Base-by-base conservation (phyloP, 2,113 vertebrate genomes). In the Pteruthius melanotis region DNA sequence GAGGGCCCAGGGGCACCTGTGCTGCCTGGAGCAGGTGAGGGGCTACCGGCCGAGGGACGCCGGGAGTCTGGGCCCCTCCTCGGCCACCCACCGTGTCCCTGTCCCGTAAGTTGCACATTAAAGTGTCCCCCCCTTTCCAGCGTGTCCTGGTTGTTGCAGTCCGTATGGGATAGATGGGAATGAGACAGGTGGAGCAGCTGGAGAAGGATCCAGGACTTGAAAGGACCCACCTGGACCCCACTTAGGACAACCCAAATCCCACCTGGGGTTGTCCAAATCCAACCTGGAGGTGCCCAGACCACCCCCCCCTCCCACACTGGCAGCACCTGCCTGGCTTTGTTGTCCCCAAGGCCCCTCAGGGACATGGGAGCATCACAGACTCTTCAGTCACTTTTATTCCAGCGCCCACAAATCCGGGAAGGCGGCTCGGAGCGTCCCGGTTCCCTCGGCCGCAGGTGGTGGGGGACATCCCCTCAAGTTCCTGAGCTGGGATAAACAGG, bases 381-480 rank as follows among this genome's bases (percentile, higher is more conserved):
- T 68, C 70, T 75, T 75, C 47, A 8, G 70, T 53, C 31, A 10
- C 69, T 84, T 96, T 96, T 96, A 94, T 93, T 95, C 16, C 40
- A 2, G 44, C 6, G 0, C 66, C 68, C 60, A 5, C 56, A 64
- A 44, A 17, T 30, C 27, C 3, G 8, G 15, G 20, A 68, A 4
- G 12, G 1, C 2, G 8, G 26, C 17, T 50, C 1, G 0, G 57
- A 26, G 39, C 0, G 3, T 26, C 61, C 47, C 27, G 0, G 14
- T 3, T 42, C 35, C 37, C 61, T 57, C 1, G 9, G 59, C 68
- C 23, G 68, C 69, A n/a, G 72, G 24, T 9, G 12, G 3, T 13
- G 31, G 40, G 31, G 77, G 13, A 4, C 7, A 10, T 11, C 13
- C 44, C 68, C 27, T 21, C 4, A 4, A 4, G 0, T 35, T 16